Evolutionary conservation across 2,888 invertebrate genomes (phyloP).

Genomic region (Tiliacea aurago): DNA sequence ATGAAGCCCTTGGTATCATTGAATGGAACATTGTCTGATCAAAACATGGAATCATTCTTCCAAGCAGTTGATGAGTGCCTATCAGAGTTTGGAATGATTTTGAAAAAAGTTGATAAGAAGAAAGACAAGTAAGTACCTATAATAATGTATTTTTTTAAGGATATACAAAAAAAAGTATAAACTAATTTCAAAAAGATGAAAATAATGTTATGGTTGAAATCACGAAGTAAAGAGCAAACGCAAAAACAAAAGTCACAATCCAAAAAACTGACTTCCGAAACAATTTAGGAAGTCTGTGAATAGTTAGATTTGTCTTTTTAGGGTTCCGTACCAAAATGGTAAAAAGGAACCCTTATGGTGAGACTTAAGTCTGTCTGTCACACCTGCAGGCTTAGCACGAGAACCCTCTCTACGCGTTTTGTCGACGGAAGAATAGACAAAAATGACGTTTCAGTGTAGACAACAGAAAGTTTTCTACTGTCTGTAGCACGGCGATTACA

Average conservation of each 20-base stretch:
- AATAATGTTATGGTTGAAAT: not conserved
- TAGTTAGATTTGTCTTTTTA: no score
- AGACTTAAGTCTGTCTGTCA: no score
- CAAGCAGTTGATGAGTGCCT: slow-evolving; percentile 93
- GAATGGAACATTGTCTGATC: slow-evolving; percentile 93
- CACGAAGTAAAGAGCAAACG: not conserved
- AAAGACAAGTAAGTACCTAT: slow-evolving; percentile 91
- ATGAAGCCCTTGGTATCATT: slow-evolving; percentile 92
- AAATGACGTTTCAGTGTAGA: no score
- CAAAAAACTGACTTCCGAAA: not conserved
- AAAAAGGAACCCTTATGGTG: no score
- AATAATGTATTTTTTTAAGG: slow-evolving; percentile 9
- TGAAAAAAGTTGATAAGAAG: slow-evolving; percentile 97
- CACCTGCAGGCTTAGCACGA: no score
- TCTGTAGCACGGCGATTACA: no score
- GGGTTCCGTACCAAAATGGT: no score
- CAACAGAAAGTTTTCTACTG: no score
- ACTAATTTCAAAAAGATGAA: not conserved
- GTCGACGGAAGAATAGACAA: no score
- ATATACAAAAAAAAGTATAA: not conserved
- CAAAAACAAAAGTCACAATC: not conserved
- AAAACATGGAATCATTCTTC: slow-evolving; percentile 95
- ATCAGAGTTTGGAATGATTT: slow-evolving; percentile 93
- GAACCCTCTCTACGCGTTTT: no score
- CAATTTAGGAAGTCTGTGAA: no score